Conservation (phyloP, 1,140 invertebrate species). For the Dendroctonus ponderosae region DNA sequence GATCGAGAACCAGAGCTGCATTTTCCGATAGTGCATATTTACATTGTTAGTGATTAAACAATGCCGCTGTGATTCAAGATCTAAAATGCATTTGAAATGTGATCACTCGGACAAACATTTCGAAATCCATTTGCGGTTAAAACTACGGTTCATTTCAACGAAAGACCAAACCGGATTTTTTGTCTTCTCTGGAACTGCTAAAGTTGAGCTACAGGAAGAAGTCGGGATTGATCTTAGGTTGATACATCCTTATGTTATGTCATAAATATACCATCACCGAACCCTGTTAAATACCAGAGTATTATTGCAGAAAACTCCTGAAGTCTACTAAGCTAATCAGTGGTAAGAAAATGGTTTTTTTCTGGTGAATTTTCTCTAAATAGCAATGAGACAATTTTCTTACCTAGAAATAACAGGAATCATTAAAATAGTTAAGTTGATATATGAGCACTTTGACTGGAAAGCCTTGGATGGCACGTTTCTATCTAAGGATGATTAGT, state of each 20-base stretch:
- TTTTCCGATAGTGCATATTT: constrained; percentile 37
- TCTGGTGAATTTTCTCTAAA: no score
- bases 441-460: constrained; percentile 32
- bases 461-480: constrained; percentile 31
- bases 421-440: constrained; percentile 9
- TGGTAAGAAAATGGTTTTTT: background rate
- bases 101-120: constrained; percentile 4
- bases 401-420: constrained; percentile 20
- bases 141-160: constrained; percentile 24
- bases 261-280: background rate
- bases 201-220: constrained; percentile 33
- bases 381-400: background rate
- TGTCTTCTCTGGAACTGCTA: constrained; percentile 34
- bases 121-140: constrained; percentile 4
- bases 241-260: background rate
- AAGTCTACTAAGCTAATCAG: background rate
- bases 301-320: background rate
- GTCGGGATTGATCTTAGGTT: background rate
- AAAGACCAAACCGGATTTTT: constrained; percentile 21
- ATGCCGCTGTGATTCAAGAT: constrained; percentile 47
- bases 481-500: constrained; percentile 20
- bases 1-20: constrained; percentile 45
- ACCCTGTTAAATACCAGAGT: background rate
- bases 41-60: constrained; percentile 36
- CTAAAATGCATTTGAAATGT: constrained; percentile 27